Percentiles rank a stretch among this genome's conserved stretches.
Evolutionary conservation across 2,113 vertebrate species (phyloP).

Genomic region (Litocranius walleri): DNA sequence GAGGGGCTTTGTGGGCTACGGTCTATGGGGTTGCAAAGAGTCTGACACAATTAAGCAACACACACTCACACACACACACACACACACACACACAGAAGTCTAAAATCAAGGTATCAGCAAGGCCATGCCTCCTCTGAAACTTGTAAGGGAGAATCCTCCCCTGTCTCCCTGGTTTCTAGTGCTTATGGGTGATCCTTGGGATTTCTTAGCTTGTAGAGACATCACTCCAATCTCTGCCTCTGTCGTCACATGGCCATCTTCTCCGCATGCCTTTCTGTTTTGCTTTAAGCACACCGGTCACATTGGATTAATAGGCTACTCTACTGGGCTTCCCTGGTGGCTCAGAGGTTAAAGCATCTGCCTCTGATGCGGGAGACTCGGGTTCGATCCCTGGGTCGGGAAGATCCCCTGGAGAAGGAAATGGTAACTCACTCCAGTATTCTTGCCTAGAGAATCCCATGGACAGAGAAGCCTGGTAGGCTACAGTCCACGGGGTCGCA

Average conservation of each 20-base stretch:
- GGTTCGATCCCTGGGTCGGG: too few species aligned
- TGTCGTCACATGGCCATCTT: not conserved
- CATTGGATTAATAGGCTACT: not conserved
- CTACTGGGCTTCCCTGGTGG: not conserved
- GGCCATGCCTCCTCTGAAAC: not conserved
- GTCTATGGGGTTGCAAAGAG: too few species aligned
- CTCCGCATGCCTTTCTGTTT: fast-evolving
- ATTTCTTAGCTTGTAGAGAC: not conserved
- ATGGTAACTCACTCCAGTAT: too few species aligned
- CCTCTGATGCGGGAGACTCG: too few species aligned
- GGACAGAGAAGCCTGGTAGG: too few species aligned
- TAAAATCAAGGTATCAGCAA: not conserved
- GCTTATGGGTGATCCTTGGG: not conserved
- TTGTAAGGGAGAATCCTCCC: not conserved
- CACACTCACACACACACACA: too few species aligned
- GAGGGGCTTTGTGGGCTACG: too few species aligned
- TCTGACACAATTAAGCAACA: too few species aligned
- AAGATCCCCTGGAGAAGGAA: too few species aligned
- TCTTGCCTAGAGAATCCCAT: too few species aligned
- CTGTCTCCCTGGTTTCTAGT: not conserved
- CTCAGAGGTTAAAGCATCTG: too few species aligned
- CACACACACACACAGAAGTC: not conserved
- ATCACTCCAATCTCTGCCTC: not conserved
- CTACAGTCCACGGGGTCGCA: too few species aligned
- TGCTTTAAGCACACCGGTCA: not conserved